Percentiles rank a stretch among this genome's conserved stretches.
Conservation (phyloP, 2,888 invertebrate species). For the Leptothorax acervorum region DNA sequence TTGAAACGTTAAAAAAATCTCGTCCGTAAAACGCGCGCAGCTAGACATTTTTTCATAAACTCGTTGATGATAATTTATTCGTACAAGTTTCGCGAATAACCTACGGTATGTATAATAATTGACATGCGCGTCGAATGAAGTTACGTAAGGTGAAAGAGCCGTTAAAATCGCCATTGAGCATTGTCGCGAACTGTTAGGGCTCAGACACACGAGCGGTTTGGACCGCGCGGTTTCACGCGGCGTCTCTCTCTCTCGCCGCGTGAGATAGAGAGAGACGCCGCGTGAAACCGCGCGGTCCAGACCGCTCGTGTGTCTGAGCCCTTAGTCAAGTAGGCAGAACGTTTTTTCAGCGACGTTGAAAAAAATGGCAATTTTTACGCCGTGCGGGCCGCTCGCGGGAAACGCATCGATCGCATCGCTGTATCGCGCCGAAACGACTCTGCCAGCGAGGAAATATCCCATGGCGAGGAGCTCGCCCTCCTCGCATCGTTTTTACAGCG, state of each 20-base stretch:
- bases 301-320: too few species aligned
- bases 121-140: neutral
- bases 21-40: neutral
- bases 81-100: slow-evolving; percentile 15
- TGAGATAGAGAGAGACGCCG: too few species aligned
- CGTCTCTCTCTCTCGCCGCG: too few species aligned
- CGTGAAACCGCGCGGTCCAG: too few species aligned
- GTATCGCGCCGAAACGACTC: slow-evolving; percentile 52
- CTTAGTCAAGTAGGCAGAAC: neutral
- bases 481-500: slow-evolving; percentile 38
- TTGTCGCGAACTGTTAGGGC: slow-evolving; percentile 4
- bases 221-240: too few species aligned
- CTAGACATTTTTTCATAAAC: neutral
- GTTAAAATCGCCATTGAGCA: slow-evolving; percentile 20
- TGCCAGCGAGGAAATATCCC: slow-evolving; percentile 54
- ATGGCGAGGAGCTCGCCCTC: slow-evolving; percentile 33
- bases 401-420: slow-evolving; percentile 36
- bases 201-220: too few species aligned
- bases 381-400: neutral
- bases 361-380: slow-evolving; percentile 31
- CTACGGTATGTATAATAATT: neutral
- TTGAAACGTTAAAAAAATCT: slow-evolving; percentile 29
- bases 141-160: neutral
- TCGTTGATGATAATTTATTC: slow-evolving; percentile 39
- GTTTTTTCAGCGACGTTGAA: slow-evolving; percentile 2